Evolutionary conservation across 1,140 invertebrate genomes (phyloP).

Genomic region (Hermatobates lingyangjiaoensis): DNA sequence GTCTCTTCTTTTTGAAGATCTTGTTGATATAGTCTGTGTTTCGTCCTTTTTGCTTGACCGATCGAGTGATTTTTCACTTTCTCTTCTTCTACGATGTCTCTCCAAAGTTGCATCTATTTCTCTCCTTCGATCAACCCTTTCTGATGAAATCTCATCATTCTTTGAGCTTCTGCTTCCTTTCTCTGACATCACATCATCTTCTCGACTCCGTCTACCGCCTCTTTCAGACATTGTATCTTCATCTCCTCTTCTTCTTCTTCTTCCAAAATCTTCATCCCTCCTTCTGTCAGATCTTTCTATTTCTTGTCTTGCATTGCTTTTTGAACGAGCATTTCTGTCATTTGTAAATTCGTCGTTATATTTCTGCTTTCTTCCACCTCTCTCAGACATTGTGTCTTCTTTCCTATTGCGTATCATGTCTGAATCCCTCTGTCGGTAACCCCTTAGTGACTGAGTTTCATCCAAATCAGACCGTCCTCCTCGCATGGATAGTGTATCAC

Average conservation of each 20-base stretch:
- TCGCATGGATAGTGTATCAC: constrained; percentile 8
- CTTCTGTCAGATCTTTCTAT: constrained; percentile 5
- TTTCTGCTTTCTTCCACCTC: too few relatives aligned
- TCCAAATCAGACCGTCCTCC: constrained; percentile 7
- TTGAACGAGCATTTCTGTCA: too few relatives aligned
- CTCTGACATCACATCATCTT: too few relatives aligned
- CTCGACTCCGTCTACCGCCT: constrained; percentile 8
- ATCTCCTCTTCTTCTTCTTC: constrained; percentile 3
- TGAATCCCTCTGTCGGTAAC: neutral
- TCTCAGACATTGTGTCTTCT: neutral
- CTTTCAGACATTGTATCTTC: constrained; percentile 6
- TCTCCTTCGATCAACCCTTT: constrained; percentile 14
- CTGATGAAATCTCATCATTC: constrained; percentile 11
- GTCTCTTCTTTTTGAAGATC: too few relatives aligned
- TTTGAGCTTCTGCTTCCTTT: neutral
- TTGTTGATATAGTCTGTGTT: too few relatives aligned
- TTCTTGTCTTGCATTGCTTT: too few relatives aligned
- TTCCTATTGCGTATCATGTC: neutral
- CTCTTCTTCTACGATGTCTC: too few relatives aligned
- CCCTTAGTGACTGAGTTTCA: constrained; percentile 1
- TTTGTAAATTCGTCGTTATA: too few relatives aligned
- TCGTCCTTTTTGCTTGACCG: too few relatives aligned
- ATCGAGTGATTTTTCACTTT: too few relatives aligned
- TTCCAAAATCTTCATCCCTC: constrained; percentile 4
- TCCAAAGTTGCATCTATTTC: too few relatives aligned